Evolutionary conservation across 2,888 invertebrate species (phyloP), one percentile per base, ranked within the genome.

Genomic region (Drosophila macrospina): DNA sequence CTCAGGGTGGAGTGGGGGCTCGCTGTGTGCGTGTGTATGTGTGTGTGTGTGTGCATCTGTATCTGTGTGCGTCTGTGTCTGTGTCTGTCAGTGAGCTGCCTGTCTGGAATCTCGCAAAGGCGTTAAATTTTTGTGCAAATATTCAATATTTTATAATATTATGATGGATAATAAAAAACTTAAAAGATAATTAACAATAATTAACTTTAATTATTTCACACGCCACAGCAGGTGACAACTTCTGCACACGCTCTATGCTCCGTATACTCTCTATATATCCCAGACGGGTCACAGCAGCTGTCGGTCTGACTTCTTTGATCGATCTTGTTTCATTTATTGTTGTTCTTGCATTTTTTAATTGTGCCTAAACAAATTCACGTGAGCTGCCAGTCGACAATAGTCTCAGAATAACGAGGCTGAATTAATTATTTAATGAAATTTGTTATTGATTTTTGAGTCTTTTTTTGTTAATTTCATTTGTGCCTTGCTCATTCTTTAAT

Each of bases 321-420:
- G 37, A 41, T 32, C 28, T 48, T 13, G 15, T 7, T 47, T 37
- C 26, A 5, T 39, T 15, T 37, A 10, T 32, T 24, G 15, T 36
- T 56, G n/a, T 52, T 26, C 50, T 69, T 59, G 52, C 39, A 51
- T 6, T 60, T 37, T 28, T 62, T 36, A 57, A 72, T 66, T 88
- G 77, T 88, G 82, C 79, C 86, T 89, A 89, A 86, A 88, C 69
- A 78, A 86, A 88, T 82, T 85, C 89, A 86, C 85, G 89, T 87
- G 85, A 87, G 77, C 52, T 50, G 45, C 44, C 42, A 28, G 56
- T 36, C 67, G 63, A 78, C 68, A 67, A 57, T 41, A 41, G 74
- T 61, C 68, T 61, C 50, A 50, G 20, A 78, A 68, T 59, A 75
- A 75, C 74, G 74, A 75, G 74, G 74, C 69, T 78, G 51, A 68